Evolutionary conservation across 2,797 vertebrate species (phyloP).

Genomic region (Australoheros facetus): DNA sequence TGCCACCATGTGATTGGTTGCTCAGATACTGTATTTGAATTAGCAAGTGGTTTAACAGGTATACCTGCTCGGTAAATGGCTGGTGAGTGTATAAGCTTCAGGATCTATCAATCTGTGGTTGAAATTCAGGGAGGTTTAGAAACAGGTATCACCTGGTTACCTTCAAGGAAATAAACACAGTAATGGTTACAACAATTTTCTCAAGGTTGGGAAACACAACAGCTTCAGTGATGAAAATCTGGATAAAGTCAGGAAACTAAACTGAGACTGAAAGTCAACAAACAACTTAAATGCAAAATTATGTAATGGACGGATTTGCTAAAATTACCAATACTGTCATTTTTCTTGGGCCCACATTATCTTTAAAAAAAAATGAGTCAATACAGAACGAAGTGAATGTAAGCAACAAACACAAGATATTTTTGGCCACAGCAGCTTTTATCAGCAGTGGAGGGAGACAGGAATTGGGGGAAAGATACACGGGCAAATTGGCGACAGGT

Average conservation of each 20-base stretch:
- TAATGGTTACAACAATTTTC: too few species aligned
- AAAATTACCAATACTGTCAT: background rate
- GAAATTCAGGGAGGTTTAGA: background rate
- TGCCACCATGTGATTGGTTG: background rate
- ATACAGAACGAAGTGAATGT: background rate
- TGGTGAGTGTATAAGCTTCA: background rate
- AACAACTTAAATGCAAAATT: background rate
- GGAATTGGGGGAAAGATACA: too few species aligned
- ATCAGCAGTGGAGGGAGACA: too few species aligned
- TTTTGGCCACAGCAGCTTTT: too few species aligned
- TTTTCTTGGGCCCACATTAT: background rate
- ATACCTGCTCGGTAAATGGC: background rate
- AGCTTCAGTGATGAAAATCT: background rate
- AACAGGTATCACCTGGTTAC: background rate
- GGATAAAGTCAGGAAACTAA: background rate
- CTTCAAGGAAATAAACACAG: background rate
- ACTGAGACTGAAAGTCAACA: background rate
- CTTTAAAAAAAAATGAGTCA: background rate
- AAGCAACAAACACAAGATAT: background rate
- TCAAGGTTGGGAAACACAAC: too few species aligned
- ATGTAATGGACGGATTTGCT: background rate
- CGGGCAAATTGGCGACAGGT: too few species aligned
- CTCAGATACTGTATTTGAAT: background rate
- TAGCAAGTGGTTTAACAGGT: background rate
- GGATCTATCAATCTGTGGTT: background rate